These are phyloP conservation scores for Montipora capricornis DNA, from an alignment of 64 coral and sea anemone genomes.

Conservation along the genomic window DNA sequence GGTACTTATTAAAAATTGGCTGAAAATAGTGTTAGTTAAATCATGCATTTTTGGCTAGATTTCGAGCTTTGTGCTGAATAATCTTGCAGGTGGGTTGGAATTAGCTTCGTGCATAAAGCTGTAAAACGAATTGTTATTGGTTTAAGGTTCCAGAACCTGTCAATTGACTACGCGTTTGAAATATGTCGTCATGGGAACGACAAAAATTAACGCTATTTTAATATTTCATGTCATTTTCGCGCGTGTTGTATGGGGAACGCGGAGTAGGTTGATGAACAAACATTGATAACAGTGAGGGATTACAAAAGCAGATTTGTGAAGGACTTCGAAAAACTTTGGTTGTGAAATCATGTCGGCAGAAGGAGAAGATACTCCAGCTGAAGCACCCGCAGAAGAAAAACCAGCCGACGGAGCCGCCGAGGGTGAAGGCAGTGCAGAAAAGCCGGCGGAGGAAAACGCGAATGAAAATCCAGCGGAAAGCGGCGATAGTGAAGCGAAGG, in stretches of 20 bases:
- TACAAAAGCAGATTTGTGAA: not conserved
- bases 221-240: conserved; percentile 40
- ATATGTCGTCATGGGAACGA: not conserved
- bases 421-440: conserved; percentile 15
- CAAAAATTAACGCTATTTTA: conserved; percentile 18
- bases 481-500: not conserved
- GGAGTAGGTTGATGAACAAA: not conserved
- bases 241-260: conserved; percentile 1
- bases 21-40: no score
- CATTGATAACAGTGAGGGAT: conserved; percentile 1
- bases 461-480: conserved; percentile 20
- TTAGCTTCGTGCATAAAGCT: conserved; percentile 9
- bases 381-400: conserved; percentile 17
- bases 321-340: not conserved
- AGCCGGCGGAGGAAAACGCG: conserved; percentile 33
- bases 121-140: not conserved
- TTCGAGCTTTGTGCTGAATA: not conserved
- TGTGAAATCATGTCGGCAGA: not conserved
- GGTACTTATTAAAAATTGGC: no score
- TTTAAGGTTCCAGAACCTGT: not conserved
- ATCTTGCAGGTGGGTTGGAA: not conserved
- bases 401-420: not conserved
- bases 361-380: conserved; percentile 17
- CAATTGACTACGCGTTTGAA: not conserved
- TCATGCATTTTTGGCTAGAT: not conserved